phyloP scores from a whole-genome alignment of 2,797 vertebrate genomes.

The Tiaroga cobitis region DNA sequence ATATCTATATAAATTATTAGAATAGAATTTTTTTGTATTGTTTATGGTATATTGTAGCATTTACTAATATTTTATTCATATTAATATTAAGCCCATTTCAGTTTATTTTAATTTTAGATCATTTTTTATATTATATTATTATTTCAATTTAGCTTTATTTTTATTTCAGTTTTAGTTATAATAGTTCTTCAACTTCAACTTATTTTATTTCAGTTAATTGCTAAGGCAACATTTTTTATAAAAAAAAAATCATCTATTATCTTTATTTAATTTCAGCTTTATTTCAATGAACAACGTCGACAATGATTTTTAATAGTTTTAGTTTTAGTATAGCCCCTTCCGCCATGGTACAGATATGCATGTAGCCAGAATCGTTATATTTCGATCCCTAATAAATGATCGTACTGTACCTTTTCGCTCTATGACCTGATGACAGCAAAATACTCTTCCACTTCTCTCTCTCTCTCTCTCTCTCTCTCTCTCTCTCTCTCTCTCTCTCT shows the following conservation, averaged over 20 bases:
- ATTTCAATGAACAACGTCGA: neutral
- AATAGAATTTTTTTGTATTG: neutral
- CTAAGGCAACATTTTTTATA: neutral
- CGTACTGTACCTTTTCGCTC: neutral
- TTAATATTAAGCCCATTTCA: neutral
- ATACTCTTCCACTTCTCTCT: neutral
- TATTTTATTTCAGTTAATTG: neutral
- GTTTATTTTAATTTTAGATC: neutral
- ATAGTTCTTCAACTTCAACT: neutral
- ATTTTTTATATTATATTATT: neutral
- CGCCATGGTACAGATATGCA: neutral
- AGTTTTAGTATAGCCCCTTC: neutral
- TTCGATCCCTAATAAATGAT: neutral
- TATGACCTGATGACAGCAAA: neutral
- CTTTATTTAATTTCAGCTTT: neutral
- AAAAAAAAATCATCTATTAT: neutral
- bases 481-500: neutral
- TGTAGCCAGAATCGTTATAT: neutral
- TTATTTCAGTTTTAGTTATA: neutral
- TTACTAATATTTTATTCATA: neutral
- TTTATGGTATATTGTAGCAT: neutral
- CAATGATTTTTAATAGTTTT: neutral
- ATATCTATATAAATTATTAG: neutral
- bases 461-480: slow-evolving; percentile 7
- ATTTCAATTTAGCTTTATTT: neutral